Base-by-base conservation (phyloP, 2,797 vertebrate genomes). In the Rhadinocentrus ornatus region DNA sequence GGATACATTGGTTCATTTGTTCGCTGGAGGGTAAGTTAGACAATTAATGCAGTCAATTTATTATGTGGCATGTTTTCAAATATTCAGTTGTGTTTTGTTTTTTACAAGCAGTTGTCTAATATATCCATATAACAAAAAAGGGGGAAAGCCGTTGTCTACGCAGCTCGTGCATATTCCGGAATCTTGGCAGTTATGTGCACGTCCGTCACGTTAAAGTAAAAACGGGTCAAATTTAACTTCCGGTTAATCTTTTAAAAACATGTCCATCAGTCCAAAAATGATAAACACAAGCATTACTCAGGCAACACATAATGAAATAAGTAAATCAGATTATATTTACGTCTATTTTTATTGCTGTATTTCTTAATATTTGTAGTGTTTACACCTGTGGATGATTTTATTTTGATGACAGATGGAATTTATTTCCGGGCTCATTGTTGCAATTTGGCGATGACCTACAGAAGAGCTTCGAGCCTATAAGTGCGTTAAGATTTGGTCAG, bases 1-100 rank as follows among this genome's bases (percentile, higher is more conserved):
- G 90, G 97, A 99, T 87, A 98, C 97, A 66, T 80, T 98, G 90
- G 96, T 98, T 93, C 97, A 99, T 95, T 95, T 99, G 81, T 99
- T 99, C 88, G 97, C 97, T 1, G 97, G 97, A 94, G 97, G 97
- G 97, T 98, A 88, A 93, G 95, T 93, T 61, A 39, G 9, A 66
- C 15, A 27, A 24, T 27, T 1, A 1, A 3, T 66, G 26, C 62
- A 0, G 10, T 37, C 8, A 6, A 6, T 6, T 6, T 1, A 44
- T n/a, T 46, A 5, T 1, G 31, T 18, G 3, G 4, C 11, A 16
- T 71, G 3, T 27, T 62, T 70, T n/a, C 27, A 8, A n/a, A 26
- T 27, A 0, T 4, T 13, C 5, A 16, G 6, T 53, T 53, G 1
- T 15, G 39, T 0, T 10, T 1, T 4, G 0, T 16, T 26, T 10